These are phyloP conservation scores for Cygnus olor DNA, from an alignment of 2,797 vertebrate species.

Conservation along the genomic window DNA sequence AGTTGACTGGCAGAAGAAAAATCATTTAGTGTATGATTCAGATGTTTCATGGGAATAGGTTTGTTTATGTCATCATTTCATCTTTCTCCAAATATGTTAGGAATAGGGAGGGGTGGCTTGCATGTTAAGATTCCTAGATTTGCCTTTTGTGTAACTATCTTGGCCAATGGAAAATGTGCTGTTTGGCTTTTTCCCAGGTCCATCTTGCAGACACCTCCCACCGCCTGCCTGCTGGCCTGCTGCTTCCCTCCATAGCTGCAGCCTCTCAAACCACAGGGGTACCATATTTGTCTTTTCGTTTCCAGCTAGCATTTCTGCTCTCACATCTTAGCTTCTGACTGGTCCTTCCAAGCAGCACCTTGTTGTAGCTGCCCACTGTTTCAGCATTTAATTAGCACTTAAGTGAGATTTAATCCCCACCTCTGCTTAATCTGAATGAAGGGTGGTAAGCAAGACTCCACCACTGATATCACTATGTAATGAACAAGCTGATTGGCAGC, in stretches of 20 bases:
- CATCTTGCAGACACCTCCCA: neutral
- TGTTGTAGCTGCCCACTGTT: neutral
- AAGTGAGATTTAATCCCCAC: slow-evolving; percentile 2
- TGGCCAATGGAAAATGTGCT: neutral
- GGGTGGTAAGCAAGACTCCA: neutral
- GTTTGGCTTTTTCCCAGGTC: neutral
- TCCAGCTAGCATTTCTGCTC: neutral
- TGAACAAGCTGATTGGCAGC: neutral
- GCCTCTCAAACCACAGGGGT: neutral
- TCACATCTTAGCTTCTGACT: neutral
- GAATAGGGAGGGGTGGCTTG: neutral
- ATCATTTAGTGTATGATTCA: neutral
- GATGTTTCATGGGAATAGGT: rapidly evolving
- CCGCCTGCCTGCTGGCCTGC: rapidly evolving
- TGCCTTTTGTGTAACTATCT: neutral
- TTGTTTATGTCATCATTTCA: neutral
- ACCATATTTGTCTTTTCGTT: neutral
- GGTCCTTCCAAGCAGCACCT: neutral
- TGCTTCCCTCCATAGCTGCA: neutral
- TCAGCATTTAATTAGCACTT: slow-evolving; percentile 38
- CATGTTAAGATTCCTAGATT: neutral
- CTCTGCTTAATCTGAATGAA: neutral
- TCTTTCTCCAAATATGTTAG: neutral
- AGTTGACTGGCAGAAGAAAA: neutral
- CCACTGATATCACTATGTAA: neutral